These are phyloP conservation scores for Frankliniella intonsa DNA, from an alignment of 2,888 invertebrate genomes.

Conservation along the genomic window DNA sequence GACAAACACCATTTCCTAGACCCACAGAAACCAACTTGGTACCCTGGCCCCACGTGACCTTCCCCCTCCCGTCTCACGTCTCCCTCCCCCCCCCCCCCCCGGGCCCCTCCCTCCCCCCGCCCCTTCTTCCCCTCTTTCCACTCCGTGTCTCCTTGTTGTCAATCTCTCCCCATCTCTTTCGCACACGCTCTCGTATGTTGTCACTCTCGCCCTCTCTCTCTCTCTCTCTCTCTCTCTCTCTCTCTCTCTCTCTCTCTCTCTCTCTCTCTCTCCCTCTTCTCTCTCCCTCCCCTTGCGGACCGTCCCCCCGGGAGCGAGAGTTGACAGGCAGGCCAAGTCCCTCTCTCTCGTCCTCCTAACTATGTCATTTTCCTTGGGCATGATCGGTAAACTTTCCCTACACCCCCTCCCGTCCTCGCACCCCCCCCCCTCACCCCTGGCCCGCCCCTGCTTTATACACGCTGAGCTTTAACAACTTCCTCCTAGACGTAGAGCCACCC, in stretches of 20 bases:
- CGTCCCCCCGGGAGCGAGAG: not conserved
- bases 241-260: conserved; percentile 33
- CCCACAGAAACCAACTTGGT: no score
- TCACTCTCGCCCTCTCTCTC: conserved; percentile 34
- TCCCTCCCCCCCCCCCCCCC: no score
- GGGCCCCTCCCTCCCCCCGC: no score
- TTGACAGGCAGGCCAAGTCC: not conserved
- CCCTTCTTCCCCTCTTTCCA: no score
- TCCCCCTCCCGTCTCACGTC: no score
- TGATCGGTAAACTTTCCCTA: conserved; percentile 5
- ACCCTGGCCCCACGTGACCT: no score
- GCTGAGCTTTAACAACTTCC: conserved; percentile 2
- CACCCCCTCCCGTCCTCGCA: not conserved
- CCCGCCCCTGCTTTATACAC: not conserved
- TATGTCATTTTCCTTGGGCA: not conserved
- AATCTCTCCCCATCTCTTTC: no score
- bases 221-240: conserved; percentile 34
- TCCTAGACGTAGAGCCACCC: not conserved
- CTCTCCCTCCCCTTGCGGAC: conserved; percentile 28
- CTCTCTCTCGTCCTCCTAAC: not conserved
- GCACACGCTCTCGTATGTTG: not conserved
- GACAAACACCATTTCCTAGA: no score
- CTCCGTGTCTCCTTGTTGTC: no score
- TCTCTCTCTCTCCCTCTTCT: conserved; percentile 30
- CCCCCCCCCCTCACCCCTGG: not conserved